Base-by-base conservation (phyloP, 2,888 invertebrate species). In the Scaptomyza parva region DNA sequence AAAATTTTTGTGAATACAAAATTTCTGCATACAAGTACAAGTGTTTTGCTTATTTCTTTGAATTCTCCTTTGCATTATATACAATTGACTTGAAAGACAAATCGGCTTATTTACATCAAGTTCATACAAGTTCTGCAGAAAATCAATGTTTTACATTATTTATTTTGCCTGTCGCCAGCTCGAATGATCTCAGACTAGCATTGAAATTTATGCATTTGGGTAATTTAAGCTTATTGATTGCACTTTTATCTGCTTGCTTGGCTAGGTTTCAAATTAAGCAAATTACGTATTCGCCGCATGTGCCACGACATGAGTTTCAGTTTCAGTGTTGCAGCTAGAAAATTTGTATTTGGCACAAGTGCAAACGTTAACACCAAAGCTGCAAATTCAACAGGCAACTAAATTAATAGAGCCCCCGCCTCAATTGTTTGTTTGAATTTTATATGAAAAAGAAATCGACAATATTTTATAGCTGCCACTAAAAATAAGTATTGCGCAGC, bases 261-360 rank as follows among this genome's bases (percentile, higher is more conserved):
- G 73, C 70, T 55, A 51, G 53, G 37, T 14, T 45, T 44, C 12
- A 58, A 51, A 76, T 70, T 76, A 68, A 68, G 65, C 33, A 76
- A 50, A 79, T 86, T 78, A 76, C 72, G 79, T 83, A 83, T 69
- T 59, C 76, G 76, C 59, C 66, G 58, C 67, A 69, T 79, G 58
- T 52, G 60, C 64, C 76, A 55, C 57, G 41, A 47, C 48, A 45
- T 52, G 26, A 40, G 35, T 51, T 61, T 37, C 14, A 22, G 39
- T 59, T 40, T n/a, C 17, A 17, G n/a, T 17, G 37, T 65, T 50
- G 50, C 40, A 26, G 30, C 30, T n/a, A 40, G 44, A 43, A 40
- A 57, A 57, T 54, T 37, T 41, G 28, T 37, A 52, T 77, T 75
- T 68, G 60, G 64, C 35, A 61, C 45, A 48, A 79, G 63, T 50